phyloP scores from a whole-genome alignment of 2,888 invertebrate species.

The Drosophila hawaiiensis region DNA sequence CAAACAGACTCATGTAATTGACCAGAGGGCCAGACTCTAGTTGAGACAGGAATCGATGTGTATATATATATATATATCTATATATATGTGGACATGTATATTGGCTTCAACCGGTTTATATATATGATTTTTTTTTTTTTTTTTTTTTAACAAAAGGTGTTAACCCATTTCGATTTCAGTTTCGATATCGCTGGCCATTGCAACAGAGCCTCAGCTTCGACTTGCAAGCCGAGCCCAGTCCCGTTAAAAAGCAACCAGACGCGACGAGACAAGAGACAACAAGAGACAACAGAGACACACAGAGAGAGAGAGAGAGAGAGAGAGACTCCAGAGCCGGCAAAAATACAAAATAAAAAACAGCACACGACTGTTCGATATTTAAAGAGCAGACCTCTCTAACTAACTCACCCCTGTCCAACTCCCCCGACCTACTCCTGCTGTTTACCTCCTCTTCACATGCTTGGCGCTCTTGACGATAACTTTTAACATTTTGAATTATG shows the following conservation, averaged over 20 bases:
- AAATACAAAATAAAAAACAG: slow-evolving; percentile 3
- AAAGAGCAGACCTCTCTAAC: slow-evolving; percentile 31
- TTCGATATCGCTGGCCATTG: slow-evolving; percentile 54
- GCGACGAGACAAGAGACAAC: slow-evolving; percentile 12
- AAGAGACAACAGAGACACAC: neutral
- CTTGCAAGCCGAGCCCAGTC: slow-evolving; percentile 9
- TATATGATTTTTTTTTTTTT: no score
- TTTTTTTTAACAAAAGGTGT: slow-evolving; percentile 65
- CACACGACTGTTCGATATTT: slow-evolving; percentile 56
- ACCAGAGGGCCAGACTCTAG: slow-evolving; percentile 46
- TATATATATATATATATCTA: slow-evolving; percentile 1
- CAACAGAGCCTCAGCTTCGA: slow-evolving; percentile 42
- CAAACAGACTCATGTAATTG: slow-evolving; percentile 18
- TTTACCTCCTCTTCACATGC: slow-evolving; percentile 19
- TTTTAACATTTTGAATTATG: slow-evolving; percentile 80
- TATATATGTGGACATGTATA: slow-evolving; percentile 8
- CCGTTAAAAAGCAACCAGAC: slow-evolving; percentile 23
- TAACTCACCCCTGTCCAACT: neutral
- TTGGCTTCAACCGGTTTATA: slow-evolving; percentile 68
- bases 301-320: neutral
- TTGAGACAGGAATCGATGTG: slow-evolving; percentile 59
- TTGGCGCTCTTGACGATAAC: slow-evolving; percentile 76
- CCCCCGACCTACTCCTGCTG: neutral
- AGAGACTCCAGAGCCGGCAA: slow-evolving; percentile 30
- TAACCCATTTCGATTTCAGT: slow-evolving; percentile 75